Evolutionary conservation across 2,888 invertebrate species (phyloP).

Genomic region (Caenorhabditis zanzibari): DNA sequence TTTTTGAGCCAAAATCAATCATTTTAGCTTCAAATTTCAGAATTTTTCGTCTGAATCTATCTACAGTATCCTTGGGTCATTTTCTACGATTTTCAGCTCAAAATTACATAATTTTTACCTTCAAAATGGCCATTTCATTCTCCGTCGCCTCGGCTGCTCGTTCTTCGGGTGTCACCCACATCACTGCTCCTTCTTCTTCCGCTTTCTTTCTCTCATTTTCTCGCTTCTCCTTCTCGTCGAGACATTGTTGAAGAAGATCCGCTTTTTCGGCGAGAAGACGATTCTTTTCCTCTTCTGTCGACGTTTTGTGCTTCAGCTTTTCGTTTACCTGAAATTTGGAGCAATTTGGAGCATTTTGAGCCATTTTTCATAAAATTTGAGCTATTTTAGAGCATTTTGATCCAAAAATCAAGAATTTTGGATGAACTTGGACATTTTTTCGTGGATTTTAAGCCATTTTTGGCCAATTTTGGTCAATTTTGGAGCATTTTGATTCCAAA

Average conservation of each 20-base stretch:
- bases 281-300: too few relatives aligned
- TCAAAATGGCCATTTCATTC: background rate
- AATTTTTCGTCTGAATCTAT: too few relatives aligned
- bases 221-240: conserved; percentile 23
- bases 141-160: too few relatives aligned
- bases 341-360: background rate
- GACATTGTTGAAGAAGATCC: conserved; percentile 13
- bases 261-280: background rate
- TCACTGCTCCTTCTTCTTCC: background rate
- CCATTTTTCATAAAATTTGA: background rate
- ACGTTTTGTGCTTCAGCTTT: too few relatives aligned
- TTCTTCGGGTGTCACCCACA: background rate
- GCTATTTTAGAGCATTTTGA: background rate
- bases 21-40: too few relatives aligned
- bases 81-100: too few relatives aligned
- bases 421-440: background rate
- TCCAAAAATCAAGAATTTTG: background rate
- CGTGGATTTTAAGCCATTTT: background rate
- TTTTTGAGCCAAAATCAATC: too few relatives aligned
- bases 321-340: too few relatives aligned
- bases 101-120: too few relatives aligned
- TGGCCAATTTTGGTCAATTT: conserved; percentile 9
- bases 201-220: conserved; percentile 7
- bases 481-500: conserved; percentile 34
- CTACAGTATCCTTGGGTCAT: too few relatives aligned